Conservation (phyloP, 2,888 invertebrate species). For the Eupithecia insigniata region DNA sequence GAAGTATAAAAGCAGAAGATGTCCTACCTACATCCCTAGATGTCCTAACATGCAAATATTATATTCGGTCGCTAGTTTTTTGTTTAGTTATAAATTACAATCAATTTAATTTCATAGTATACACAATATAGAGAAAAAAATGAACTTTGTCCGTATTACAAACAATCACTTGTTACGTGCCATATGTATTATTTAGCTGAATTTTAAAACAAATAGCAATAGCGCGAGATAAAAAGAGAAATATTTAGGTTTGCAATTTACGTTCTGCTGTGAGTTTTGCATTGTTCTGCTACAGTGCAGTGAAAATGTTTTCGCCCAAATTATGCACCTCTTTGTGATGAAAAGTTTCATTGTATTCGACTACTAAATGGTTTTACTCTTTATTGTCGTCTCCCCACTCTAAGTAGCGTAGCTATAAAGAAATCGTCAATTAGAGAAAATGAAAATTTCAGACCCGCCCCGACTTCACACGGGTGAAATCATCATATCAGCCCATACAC, state of each 20-base stretch:
- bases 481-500: no score
- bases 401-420: neutral
- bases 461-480: no score
- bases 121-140: no score
- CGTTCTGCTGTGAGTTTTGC: neutral
- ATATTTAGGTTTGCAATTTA: neutral
- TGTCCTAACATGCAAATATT: no score
- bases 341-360: neutral
- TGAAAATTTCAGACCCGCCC: no score
- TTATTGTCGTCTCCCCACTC: neutral
- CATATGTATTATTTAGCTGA: neutral
- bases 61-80: no score
- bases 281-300: neutral
- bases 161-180: neutral
- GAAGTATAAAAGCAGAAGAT: no score
- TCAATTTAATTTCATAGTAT: no score
- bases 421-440: neutral
- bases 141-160: neutral
- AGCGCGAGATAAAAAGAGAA: neutral
- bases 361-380: neutral
- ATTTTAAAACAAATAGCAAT: neutral
- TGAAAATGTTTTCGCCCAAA: neutral
- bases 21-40: no score
- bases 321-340: neutral
- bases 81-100: no score